Evolutionary conservation across 2,113 vertebrate genomes (phyloP).

Genomic region (Murina feae): DNA sequence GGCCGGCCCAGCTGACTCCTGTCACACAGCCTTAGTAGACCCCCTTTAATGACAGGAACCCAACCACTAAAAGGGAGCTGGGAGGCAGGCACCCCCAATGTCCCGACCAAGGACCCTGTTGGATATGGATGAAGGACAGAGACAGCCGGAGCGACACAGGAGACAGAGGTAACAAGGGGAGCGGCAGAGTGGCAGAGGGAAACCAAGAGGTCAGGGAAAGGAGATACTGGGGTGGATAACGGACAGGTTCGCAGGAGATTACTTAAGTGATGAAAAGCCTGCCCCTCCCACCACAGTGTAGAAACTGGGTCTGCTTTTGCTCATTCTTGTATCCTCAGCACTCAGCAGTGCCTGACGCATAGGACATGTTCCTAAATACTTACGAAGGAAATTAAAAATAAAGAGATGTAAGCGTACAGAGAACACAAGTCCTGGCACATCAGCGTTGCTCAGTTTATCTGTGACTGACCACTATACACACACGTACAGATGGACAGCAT

Average conservation of each 20-base stretch:
- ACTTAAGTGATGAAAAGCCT: background rate
- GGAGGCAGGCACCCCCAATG: background rate
- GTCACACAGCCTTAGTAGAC: background rate
- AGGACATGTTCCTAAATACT: background rate
- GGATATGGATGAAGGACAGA: background rate
- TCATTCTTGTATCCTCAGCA: background rate
- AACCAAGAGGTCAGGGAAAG: background rate
- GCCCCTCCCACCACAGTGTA: background rate
- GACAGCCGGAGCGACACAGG: background rate
- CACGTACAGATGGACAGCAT: background rate
- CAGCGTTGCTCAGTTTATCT: background rate
- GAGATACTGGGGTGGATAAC: background rate
- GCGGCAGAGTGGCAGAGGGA: background rate
- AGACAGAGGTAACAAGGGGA: background rate
- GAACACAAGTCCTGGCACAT: background rate
- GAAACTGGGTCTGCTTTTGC: background rate
- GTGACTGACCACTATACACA: background rate
- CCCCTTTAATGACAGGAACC: constrained; percentile 31
- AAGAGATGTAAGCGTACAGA: background rate
- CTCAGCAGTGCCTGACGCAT: background rate
- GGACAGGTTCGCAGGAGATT: background rate
- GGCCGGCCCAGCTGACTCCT: background rate
- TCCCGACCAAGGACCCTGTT: background rate
- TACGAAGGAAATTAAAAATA: background rate
- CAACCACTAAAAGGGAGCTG: background rate